Base-by-base conservation (phyloP, 2,888 invertebrate species). In the Andrena fulva region DNA sequence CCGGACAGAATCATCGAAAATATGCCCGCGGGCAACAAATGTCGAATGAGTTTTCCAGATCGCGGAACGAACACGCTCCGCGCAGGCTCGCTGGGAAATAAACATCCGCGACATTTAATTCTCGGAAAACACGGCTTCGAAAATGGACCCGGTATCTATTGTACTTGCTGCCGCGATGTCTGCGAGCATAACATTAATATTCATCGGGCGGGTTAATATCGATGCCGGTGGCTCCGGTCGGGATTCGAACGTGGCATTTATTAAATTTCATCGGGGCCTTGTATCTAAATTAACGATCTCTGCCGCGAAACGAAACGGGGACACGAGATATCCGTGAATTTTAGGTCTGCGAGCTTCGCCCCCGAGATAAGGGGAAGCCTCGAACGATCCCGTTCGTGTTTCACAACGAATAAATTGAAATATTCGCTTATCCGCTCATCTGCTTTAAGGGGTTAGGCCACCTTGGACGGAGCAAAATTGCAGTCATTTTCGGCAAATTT, bases 241-340 rank as follows among this genome's bases (percentile, higher is more conserved):
- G 54, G 67, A 77, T 77, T 71, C 71, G 52, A 74, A 52, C 48
- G 42, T 2, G 71, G 70, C 66, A 66, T 80, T 80, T 80, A 80
- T 80, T 80, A 80, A 80, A 80, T 80, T 77, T 80, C 71, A 80
- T 80, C 80, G 78, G 42, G 48, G 66, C 60, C 71, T 77, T 77
- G 77, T 80, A 80, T 77, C 71, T 60, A 71, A 77, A 80, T 77
- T 60, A 80, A 77, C 60, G 80, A 77, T 80, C 78, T 42, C 12
- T n/a, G 27, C 12, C 8, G 48, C 4, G 48, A 48, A 62, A 68
- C n/a, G 50, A 59, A 66, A 59, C 27, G 33, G 12, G 71, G 27
- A 54, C 62, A 16, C 35, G 35, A 35, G 62, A 70, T 62, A 75
- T 42, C 7, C 33, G 24, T 5, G 20, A 10, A 27, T 20, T 56